Percentiles rank a stretch among this genome's conserved stretches.
Evolutionary conservation across 2,888 invertebrate species (phyloP).

Genomic region (Hydrotaea cyrtoneurina): DNA sequence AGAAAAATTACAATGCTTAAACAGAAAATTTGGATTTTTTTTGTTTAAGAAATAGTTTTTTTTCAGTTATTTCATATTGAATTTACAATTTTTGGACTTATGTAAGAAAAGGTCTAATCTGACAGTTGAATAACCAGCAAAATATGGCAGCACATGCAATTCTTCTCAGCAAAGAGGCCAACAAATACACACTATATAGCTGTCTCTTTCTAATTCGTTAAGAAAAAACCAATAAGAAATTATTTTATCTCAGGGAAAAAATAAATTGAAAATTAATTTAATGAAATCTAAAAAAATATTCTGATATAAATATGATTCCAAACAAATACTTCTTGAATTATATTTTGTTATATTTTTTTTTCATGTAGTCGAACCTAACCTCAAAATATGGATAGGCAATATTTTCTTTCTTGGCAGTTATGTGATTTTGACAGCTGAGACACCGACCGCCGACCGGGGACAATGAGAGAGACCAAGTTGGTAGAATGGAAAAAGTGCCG

Average conservation of each 20-base stretch:
- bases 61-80: too few species aligned
- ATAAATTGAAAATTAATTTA: background rate
- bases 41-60: background rate
- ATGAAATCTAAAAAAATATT: background rate
- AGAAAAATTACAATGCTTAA: too few species aligned
- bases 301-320: background rate
- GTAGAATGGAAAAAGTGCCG: slow-evolving; percentile 38
- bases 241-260: background rate
- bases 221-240: slow-evolving; percentile 3
- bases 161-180: background rate
- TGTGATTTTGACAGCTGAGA: slow-evolving; percentile 47
- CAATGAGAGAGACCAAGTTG: background rate
- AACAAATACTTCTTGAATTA: slow-evolving; percentile 6
- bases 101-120: slow-evolving; percentile 68
- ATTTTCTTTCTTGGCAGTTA: slow-evolving; percentile 11
- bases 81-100: slow-evolving; percentile 63
- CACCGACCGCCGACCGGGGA: slow-evolving; percentile 7
- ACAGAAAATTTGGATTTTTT: too few species aligned
- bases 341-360: background rate
- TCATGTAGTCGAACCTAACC: slow-evolving; percentile 73
- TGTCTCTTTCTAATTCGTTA: slow-evolving; percentile 65
- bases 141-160: slow-evolving; percentile 58
- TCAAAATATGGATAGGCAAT: slow-evolving; percentile 66
- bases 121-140: slow-evolving; percentile 71
- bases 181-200: slow-evolving; percentile 5